Base-by-base conservation (phyloP, 2,113 vertebrate genomes). In the Hemiscyllium ocellatum region DNA sequence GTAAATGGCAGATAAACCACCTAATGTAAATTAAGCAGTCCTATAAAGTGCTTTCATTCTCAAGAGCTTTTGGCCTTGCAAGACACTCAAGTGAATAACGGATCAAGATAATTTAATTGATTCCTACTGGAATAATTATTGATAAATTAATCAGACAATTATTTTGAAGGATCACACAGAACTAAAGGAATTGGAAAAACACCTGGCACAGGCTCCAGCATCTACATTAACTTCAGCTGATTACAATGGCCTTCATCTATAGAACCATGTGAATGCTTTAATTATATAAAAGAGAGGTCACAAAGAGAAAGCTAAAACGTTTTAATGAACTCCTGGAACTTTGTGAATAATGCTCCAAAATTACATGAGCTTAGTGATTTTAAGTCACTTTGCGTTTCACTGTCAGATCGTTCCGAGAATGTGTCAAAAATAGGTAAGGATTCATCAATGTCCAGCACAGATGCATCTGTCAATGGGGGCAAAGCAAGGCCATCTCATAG, bases 1-100 rank as follows among this genome's bases (percentile, higher is more conserved):
- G 94, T 95, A 72, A 95, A 95, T 95, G 69, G 94, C 69, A 95
- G 94, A 95, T 72, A 95, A 95, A 95, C 42, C 69, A 95, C 69
- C 15, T 26, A 72, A 95, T 95, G 69, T 76, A 95, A 95, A 95
- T 95, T 95, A 95, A 76, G 94, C 42, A 15, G 68, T 50, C 69
- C 47, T 95, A 72, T 52, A 95, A 95, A 95, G 94, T 95, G 94
- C 94, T 95, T 95, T 95, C 94, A 47, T 72, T 52, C 47, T 33
- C 69, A 29, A 95, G 42, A 47, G 24, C 50, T 95, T 70, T 70
- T 76, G 94, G 94, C 94, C 94, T 33, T 72, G 94, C 42, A 95
- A 70, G 42, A 52, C 69, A 76, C 42, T 29, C 13, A 26, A 95
- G 29, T 95, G 94, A 95, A 95, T 95, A 95, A 72, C 69, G 17